phyloP scores from a whole-genome alignment of 1,140 invertebrate genomes.

The Catajapyx aquilonaris region DNA sequence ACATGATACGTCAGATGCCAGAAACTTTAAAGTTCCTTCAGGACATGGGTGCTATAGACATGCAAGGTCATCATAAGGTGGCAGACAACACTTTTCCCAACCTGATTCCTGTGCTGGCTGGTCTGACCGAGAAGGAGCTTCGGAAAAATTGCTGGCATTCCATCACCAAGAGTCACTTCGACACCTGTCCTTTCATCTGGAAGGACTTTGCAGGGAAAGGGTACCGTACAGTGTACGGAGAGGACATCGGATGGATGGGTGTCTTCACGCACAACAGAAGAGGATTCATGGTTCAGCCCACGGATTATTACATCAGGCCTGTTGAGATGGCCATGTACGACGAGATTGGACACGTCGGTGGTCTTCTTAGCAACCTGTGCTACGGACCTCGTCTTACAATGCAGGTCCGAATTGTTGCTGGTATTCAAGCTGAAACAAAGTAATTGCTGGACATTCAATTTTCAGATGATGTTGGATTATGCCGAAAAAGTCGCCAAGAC shows the following conservation, averaged over 20 bases:
- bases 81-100: conserved; percentile 70
- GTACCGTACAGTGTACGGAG: conserved; percentile 25
- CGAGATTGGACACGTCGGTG: conserved; percentile 5
- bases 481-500: background rate
- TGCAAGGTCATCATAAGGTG: conserved; percentile 64
- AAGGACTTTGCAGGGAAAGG: conserved; percentile 22
- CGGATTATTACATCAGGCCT: conserved; percentile 25
- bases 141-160: conserved; percentile 34
- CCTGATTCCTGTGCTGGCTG: conserved; percentile 45
- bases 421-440: conserved; percentile 12
- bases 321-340: conserved; percentile 11
- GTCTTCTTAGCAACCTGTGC: conserved; percentile 11
- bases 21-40: conserved; percentile 39
- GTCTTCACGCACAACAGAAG: conserved; percentile 24
- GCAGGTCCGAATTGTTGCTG: conserved; percentile 12
- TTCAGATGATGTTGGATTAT: conserved; percentile 3
- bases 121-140: conserved; percentile 34
- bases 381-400: conserved; percentile 11
- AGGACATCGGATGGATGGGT: conserved; percentile 24
- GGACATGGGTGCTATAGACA: conserved; percentile 33
- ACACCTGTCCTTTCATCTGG: conserved; percentile 26
- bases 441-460: background rate
- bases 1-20: conserved; percentile 62
- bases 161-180: too few species aligned
- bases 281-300: conserved; percentile 22